Conservation (phyloP, 1,140 invertebrate genomes). For the Dendrolimus punctatus region DNA sequence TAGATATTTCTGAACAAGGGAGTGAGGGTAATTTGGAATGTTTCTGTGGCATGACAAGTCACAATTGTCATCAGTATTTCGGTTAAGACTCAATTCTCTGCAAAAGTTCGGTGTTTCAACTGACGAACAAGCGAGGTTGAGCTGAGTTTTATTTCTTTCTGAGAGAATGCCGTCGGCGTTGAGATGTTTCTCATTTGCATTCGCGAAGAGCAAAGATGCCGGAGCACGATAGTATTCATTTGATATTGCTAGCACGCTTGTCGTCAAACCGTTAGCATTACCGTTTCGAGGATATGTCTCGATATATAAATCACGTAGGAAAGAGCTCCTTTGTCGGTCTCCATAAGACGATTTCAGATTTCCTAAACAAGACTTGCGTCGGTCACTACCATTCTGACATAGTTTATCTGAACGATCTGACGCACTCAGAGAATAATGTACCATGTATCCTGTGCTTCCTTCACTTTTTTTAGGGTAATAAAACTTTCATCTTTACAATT, state of each 20-base stretch:
- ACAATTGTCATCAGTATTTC: too few relatives aligned
- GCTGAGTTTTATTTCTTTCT: constrained; percentile 14
- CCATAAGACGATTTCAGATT: constrained; percentile 28
- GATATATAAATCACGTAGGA: constrained; percentile 51
- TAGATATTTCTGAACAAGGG: too few relatives aligned
- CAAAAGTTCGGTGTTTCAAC: neutral
- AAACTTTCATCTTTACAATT: constrained; percentile 11
- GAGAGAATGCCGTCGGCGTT: constrained; percentile 20
- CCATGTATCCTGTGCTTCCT: constrained; percentile 11
- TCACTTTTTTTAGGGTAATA: constrained; percentile 27
- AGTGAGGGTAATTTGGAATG: too few relatives aligned
- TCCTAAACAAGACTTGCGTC: constrained; percentile 23
- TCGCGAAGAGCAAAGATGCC: constrained; percentile 41
- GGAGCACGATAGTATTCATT: constrained; percentile 42
- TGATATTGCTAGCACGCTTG: constrained; percentile 47
- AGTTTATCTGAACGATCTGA: constrained; percentile 23
- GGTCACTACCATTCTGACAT: constrained; percentile 23
- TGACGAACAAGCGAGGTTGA: neutral
- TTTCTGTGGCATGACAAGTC: too few relatives aligned
- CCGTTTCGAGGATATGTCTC: constrained; percentile 49
- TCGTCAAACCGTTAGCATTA: constrained; percentile 41
- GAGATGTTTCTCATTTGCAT: constrained; percentile 41
- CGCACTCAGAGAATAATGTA: constrained; percentile 17
- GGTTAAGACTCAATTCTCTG: too few relatives aligned
- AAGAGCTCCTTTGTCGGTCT: constrained; percentile 44